Base-by-base conservation (phyloP, 2,113 vertebrate genomes). In the Solenodon paradoxus region DNA sequence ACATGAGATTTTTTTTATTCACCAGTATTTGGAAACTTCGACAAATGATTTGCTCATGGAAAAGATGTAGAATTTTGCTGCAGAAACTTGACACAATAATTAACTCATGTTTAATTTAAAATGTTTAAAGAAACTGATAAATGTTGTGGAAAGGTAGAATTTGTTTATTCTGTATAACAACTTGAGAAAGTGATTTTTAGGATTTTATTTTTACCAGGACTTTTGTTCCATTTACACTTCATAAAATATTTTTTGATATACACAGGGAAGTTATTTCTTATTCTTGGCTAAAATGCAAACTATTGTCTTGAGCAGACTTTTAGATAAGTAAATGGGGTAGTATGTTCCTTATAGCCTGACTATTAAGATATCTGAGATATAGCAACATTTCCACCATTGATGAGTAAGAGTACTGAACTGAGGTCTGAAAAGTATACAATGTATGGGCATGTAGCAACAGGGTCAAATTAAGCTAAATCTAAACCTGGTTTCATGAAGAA, bases 51-150 rank as follows among this genome's bases (percentile, higher is more conserved):
- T 96, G 91, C 68, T 92, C 7, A 40, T 92, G 40, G 94, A 93
- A 95, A 94, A 66, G 85, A 82, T 87, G 64, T 66, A 84, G 72
- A 64, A 83, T 89, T 95, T 97, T 71, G 55, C 79, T 82, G 88
- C 72, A 94, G 91, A 97, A 96, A 86, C 24, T 38, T 0, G 2
- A 71, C 84, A 66, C 17, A 84, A 45, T 96, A 78, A 82, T 96
- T 87, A 68, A 95, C 97, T 98, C 90, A 94, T 92, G 69, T n/a
- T n/a, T n/a, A n/a, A 80, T 83, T 98, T 66, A 97, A 45, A 97
- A 94, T 0, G 11, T 96, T 95, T 97, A 91, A 94, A 88, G 64
- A 92, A 95, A 69, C 79, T 74, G 64, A 83, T 96, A 95, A 72
- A 88, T 16, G 1, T 74, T 95, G 16, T 90, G 84, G 81, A 87